Evolutionary conservation across 1,140 invertebrate genomes (phyloP).

Genomic region (Panulirus ornatus): DNA sequence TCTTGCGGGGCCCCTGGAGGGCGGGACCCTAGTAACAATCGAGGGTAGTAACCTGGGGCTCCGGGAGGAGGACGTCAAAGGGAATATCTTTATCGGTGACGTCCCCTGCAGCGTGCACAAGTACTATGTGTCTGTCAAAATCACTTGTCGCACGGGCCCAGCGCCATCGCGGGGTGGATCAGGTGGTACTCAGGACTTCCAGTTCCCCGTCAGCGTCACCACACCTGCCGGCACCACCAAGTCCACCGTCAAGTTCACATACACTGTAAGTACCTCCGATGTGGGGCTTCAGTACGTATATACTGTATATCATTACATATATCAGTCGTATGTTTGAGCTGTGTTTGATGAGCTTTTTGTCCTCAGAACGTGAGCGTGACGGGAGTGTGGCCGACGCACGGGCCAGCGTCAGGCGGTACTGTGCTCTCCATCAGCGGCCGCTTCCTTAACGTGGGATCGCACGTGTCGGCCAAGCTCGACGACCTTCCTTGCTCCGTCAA

Average conservation of each 20-base stretch:
- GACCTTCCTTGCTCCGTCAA: conserved; percentile 93
- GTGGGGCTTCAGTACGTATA: too few species aligned
- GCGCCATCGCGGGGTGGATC: conserved; percentile 89
- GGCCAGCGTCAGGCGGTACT: conserved; percentile 96
- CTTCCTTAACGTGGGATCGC: conserved; percentile 95
- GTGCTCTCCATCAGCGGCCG: conserved; percentile 92
- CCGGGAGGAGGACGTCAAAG: conserved; percentile 91
- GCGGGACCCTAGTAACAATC: conserved; percentile 96
- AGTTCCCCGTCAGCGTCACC: conserved; percentile 90
- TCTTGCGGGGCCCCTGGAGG: conserved; percentile 94
- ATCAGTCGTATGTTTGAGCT: neutral
- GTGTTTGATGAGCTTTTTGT: neutral
- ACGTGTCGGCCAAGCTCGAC: conserved; percentile 91
- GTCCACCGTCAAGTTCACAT: conserved; percentile 92
- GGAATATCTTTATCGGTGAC: conserved; percentile 94
- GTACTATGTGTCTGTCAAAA: conserved; percentile 94
- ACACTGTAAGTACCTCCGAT: conserved; percentile 82
- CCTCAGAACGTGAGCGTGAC: conserved; percentile 86
- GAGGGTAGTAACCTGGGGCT: conserved; percentile 97
- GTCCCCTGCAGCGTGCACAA: conserved; percentile 91
- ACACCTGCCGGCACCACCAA: conserved; percentile 93
- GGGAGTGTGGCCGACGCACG: conserved; percentile 89
- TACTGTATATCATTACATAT: too few species aligned
- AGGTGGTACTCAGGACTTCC: conserved; percentile 90
- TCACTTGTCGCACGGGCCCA: conserved; percentile 90